Evolutionary conservation across 2,113 vertebrate species (phyloP).

Genomic region (Glaucomys volans): DNA sequence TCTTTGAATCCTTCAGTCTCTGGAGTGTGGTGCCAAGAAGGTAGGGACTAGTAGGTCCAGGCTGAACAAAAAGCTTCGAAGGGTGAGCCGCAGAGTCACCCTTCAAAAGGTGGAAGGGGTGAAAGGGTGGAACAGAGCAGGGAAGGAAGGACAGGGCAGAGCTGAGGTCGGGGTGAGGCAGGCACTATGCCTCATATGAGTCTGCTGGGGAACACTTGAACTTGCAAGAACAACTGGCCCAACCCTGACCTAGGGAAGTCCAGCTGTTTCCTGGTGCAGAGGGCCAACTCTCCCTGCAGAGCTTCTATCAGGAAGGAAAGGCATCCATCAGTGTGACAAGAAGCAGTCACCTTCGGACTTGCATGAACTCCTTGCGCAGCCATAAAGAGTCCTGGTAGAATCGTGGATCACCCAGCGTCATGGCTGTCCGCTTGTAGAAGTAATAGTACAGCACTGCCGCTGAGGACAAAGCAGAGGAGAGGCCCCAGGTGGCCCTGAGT

Average conservation of each 20-base stretch:
- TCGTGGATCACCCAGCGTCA: constrained; percentile 95
- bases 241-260: background rate
- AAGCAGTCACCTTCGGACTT: constrained; percentile 89
- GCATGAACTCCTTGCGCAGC: constrained; percentile 94
- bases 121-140: too few species aligned
- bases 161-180: background rate
- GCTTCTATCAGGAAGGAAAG: background rate
- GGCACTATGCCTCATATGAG: fast-evolving
- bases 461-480: constrained; percentile 74
- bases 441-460: constrained; percentile 96
- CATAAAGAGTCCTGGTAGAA: constrained; percentile 96
- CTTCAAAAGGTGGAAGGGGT: too few species aligned
- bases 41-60: background rate
- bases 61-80: background rate
- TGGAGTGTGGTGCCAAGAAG: background rate
- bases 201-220: background rate
- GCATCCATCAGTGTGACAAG: background rate
- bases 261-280: background rate
- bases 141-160: background rate
- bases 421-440: constrained; percentile 95
- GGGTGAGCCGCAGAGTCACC: background rate
- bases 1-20: background rate
- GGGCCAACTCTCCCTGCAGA: background rate
- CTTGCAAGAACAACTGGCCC: background rate
- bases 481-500: background rate